Conservation (phyloP, 2,113 vertebrate genomes). For the Notechis scutatus region DNA sequence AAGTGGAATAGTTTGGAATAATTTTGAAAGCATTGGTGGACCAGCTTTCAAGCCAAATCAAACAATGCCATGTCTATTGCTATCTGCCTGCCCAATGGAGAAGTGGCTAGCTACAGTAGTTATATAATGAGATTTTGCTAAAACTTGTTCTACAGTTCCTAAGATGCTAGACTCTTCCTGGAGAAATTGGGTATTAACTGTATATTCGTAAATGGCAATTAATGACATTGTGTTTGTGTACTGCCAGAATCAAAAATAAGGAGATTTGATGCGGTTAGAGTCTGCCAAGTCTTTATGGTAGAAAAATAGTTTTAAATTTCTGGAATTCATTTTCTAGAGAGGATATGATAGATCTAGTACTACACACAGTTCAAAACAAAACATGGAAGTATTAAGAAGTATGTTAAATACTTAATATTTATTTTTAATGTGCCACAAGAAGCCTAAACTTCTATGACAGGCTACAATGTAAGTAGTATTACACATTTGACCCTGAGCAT, state of each 20-base stretch:
- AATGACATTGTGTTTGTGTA: not conserved
- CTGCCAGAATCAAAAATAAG: not conserved
- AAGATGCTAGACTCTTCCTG: not conserved
- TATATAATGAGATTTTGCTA: not conserved
- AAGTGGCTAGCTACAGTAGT: not conserved
- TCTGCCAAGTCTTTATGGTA: not conserved
- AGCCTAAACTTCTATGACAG: not conserved
- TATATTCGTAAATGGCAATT: not conserved
- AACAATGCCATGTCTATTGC: not conserved
- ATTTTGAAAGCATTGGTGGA: not conserved
- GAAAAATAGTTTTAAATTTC: not conserved
- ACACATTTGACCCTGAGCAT: not conserved
- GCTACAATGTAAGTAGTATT: not conserved
- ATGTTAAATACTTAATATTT: not conserved
- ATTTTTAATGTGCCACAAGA: not conserved
- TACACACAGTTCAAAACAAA: not conserved
- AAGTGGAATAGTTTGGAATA: not conserved
- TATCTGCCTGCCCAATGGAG: not conserved
- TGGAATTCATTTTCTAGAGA: not conserved
- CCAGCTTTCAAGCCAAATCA: not conserved
- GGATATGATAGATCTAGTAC: not conserved
- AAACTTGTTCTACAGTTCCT: not conserved
- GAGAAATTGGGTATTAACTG: not conserved
- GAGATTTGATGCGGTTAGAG: not conserved
- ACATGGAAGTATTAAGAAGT: not conserved